Conservation (phyloP, 2,888 invertebrate genomes). For the Epistrophe eligans region DNA sequence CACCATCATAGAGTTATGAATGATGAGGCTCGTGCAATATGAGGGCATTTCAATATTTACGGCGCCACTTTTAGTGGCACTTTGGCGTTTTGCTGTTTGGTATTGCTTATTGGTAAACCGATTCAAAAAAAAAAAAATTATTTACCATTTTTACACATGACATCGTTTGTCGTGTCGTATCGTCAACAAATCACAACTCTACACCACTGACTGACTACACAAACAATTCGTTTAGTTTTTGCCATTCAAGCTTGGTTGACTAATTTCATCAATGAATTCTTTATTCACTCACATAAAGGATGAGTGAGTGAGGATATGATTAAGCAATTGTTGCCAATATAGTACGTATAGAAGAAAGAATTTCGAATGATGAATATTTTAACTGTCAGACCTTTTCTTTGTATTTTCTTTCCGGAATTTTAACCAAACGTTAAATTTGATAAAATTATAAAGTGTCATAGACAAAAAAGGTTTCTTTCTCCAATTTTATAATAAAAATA, state of each 20-base stretch:
- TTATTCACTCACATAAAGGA: conserved; percentile 13
- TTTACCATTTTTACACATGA: conserved; percentile 27
- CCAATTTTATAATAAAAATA: too few species aligned
- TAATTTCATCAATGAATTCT: conserved; percentile 70
- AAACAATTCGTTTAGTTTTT: conserved; percentile 24
- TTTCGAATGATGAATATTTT: not conserved
- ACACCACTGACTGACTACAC: not conserved
- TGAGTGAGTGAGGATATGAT: conserved; percentile 23
- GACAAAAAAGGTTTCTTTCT: too few species aligned
- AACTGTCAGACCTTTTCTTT: not conserved
- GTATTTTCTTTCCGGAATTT: not conserved
- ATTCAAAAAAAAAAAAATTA: not conserved
- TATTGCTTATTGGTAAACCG: not conserved
- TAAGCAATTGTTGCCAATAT: not conserved
- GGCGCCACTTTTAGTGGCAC: conserved; percentile 63
- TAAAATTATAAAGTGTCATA: too few species aligned
- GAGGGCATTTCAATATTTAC: conserved; percentile 54
- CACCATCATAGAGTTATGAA: conserved; percentile 19
- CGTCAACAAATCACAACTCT: not conserved
- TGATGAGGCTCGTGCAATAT: conserved; percentile 28
- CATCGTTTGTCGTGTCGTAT: conserved; percentile 26
- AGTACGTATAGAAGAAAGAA: not conserved
- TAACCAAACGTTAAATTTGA: not conserved
- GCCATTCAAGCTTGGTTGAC: conserved; percentile 49
- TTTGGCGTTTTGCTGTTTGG: conserved; percentile 24